phyloP scores from a whole-genome alignment of 2,113 vertebrate species.

The Bos indicus region DNA sequence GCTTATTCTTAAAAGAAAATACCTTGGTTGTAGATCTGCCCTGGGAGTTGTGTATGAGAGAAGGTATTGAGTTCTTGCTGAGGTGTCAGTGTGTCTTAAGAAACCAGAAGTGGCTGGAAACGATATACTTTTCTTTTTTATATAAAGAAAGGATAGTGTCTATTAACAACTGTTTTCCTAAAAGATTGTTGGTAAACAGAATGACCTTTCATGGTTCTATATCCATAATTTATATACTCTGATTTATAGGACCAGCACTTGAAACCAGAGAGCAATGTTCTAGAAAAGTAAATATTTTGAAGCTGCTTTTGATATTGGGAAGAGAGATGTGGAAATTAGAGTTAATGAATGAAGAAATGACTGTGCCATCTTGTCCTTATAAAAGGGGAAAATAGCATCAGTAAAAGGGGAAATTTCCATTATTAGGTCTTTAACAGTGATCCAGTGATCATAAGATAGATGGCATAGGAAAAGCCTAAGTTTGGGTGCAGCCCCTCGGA shows the following conservation, averaged over 20 bases:
- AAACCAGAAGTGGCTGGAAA: not conserved
- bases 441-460: not conserved
- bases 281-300: conserved; percentile 7
- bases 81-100: not conserved
- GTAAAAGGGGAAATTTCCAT: not conserved
- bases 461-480: not conserved
- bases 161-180: not conserved
- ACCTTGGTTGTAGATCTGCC: not conserved
- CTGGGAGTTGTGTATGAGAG: not conserved
- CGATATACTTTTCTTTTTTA: not conserved
- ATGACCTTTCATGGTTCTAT: not conserved
- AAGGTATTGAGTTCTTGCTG: not conserved
- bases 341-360: not conserved
- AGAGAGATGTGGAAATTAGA: not conserved
- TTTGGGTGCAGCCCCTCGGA: rapidly evolving
- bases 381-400: not conserved
- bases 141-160: not conserved
- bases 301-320: not conserved
- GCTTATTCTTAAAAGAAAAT: conserved; percentile 5
- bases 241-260: not conserved
- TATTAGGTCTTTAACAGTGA: not conserved
- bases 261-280: not conserved
- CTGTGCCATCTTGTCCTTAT: not conserved
- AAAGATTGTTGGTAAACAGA: not conserved
- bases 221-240: not conserved